phyloP scores from a whole-genome alignment of 2,113 vertebrate genomes.

The Psammodynastes pulverulentus region DNA sequence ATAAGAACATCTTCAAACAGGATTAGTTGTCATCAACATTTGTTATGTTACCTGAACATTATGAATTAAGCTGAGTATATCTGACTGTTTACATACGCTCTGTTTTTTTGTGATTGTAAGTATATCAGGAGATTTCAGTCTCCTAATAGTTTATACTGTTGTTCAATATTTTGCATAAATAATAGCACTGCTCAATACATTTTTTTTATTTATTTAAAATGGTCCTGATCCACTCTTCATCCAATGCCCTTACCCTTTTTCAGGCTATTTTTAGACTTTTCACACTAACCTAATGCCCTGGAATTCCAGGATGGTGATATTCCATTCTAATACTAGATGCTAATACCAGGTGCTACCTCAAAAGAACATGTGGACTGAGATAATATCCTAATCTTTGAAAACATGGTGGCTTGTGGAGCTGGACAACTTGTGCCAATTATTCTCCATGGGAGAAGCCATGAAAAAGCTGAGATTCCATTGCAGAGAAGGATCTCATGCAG shows the following conservation, averaged over 20 bases:
- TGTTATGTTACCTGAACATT: neutral
- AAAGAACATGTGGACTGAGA: neutral
- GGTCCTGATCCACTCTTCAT: neutral
- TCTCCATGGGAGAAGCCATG: neutral
- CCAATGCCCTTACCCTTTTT: neutral
- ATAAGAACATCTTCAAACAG: neutral
- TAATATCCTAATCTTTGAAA: neutral
- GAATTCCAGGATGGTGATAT: neutral
- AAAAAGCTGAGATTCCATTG: neutral
- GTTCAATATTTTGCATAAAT: neutral
- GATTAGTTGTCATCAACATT: neutral
- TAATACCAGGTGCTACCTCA: neutral
- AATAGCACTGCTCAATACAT: neutral
- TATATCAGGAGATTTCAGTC: neutral
- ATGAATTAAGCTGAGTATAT: neutral
- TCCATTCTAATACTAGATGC: neutral
- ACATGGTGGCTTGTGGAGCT: neutral
- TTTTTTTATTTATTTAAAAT: neutral
- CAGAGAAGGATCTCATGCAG: neutral
- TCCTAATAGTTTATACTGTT: neutral
- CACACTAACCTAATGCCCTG: neutral
- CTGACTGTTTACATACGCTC: neutral
- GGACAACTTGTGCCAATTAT: neutral
- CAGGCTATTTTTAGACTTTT: neutral
- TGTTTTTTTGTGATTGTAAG: neutral